These are phyloP conservation scores for Neolamprologus caudopunctatus DNA, from an alignment of 2,113 vertebrate genomes.

Conservation along the genomic window DNA sequence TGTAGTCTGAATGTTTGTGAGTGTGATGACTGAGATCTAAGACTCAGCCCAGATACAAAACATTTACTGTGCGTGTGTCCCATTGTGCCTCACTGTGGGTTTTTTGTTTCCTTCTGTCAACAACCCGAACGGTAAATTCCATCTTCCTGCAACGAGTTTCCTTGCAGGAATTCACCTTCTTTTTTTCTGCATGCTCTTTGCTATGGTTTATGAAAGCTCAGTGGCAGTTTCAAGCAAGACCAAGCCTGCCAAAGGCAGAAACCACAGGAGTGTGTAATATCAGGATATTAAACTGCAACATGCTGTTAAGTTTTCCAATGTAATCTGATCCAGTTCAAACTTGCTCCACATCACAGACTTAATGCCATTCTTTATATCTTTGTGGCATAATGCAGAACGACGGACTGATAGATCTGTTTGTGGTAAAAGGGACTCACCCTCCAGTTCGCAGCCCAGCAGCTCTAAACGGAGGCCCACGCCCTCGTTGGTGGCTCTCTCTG, in stretches of 20 bases:
- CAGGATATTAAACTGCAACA: not conserved
- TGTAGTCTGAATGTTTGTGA: not conserved
- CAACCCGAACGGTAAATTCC: not conserved
- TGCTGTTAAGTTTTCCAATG: not conserved
- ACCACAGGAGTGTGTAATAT: not conserved
- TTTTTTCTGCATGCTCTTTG: not conserved
- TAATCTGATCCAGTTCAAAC: not conserved
- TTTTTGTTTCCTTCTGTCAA: not conserved
- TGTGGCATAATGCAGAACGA: not conserved
- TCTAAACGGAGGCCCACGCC: slow-evolving; percentile 92
- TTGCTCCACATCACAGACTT: not conserved
- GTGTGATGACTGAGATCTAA: not conserved
- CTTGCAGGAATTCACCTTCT: not conserved
- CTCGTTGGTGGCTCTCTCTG: slow-evolving; percentile 80
- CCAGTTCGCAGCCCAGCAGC: slow-evolving; percentile 87
- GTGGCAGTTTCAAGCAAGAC: not conserved
- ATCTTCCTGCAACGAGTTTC: not conserved
- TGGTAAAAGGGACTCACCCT: slow-evolving; percentile 69
- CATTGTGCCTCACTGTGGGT: not conserved
- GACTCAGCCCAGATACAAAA: not conserved
- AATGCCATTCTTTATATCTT: not conserved
- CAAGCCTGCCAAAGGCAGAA: not conserved
- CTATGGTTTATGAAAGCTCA: not conserved
- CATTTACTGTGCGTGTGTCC: not conserved
- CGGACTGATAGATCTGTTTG: not conserved